A percentile compares a stretch with the other conserved stretches of the same genome.
phyloP scores from a whole-genome alignment of 2,113 vertebrate species.

The Micromys minutus region DNA sequence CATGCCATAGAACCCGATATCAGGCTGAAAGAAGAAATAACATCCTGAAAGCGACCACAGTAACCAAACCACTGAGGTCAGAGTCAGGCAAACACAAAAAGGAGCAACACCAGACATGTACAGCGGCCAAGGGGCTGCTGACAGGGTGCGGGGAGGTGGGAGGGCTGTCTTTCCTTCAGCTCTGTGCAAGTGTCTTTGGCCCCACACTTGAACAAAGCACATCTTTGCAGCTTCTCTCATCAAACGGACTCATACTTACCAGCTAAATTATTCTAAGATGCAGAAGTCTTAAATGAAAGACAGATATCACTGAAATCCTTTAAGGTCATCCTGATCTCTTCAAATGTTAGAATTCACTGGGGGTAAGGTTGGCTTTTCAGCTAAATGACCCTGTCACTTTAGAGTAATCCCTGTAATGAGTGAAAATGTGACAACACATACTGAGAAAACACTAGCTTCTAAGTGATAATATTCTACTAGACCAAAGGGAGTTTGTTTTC shows the following conservation, averaged over 20 bases:
- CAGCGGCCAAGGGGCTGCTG: constrained; percentile 2
- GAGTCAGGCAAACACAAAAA: constrained; percentile 58
- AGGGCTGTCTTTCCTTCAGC: not conserved
- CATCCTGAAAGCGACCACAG: constrained; percentile 8
- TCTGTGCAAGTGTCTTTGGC: constrained; percentile 60
- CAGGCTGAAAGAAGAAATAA: constrained; percentile 66
- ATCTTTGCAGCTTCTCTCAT: constrained; percentile 63
- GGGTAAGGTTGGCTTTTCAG: constrained; percentile 71
- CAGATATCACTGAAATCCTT: constrained; percentile 70
- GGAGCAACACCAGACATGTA: not conserved
- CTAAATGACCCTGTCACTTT: constrained; percentile 59
- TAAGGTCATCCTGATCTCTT: constrained; percentile 80
- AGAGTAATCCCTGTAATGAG: constrained; percentile 69
- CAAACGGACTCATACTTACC: constrained; percentile 59
- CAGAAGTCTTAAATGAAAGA: constrained; percentile 75
- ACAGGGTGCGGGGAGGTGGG: not conserved
- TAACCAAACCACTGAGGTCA: constrained; percentile 46
- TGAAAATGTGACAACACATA: constrained; percentile 44
- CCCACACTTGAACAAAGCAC: constrained; percentile 57
- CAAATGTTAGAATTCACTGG: constrained; percentile 77
- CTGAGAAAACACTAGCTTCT: constrained; percentile 64
- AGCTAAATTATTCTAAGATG: constrained; percentile 62
- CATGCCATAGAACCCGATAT: constrained; percentile 5
- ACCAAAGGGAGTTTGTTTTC: constrained; percentile 48
- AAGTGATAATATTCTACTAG: constrained; percentile 40